These are phyloP conservation scores for Micronycteris hirsuta DNA, from an alignment of 2,113 vertebrate species.

Conservation along the genomic window DNA sequence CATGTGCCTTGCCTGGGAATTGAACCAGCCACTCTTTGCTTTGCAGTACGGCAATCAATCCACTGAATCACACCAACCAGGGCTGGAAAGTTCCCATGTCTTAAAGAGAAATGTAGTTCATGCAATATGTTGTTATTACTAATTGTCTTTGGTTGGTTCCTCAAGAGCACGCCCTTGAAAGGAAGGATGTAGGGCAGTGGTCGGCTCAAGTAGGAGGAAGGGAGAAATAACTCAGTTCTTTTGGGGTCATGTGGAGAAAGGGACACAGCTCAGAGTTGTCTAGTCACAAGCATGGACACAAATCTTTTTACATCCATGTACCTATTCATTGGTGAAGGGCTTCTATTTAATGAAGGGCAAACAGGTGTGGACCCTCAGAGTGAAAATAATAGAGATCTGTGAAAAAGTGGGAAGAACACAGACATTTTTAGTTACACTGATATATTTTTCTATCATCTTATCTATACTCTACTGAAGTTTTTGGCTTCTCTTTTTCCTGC, in stretches of 20 bases:
- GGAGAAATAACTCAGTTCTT: too few relatives aligned
- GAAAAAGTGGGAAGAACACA: not conserved
- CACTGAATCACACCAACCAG: too few relatives aligned
- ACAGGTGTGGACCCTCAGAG: accelerated
- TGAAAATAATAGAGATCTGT: too few relatives aligned
- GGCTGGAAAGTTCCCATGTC: too few relatives aligned
- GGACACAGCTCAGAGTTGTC: not conserved
- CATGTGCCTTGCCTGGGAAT: too few relatives aligned
- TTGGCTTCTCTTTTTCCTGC: not conserved
- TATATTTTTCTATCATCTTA: not conserved
- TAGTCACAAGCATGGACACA: accelerated
- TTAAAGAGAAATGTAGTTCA: not conserved
- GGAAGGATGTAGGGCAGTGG: accelerated
- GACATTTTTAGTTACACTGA: not conserved
- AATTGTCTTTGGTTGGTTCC: not conserved
- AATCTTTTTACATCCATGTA: accelerated
- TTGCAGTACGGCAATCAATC: too few relatives aligned
- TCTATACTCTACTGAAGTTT: not conserved
- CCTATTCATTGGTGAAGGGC: not conserved
- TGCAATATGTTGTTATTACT: not conserved
- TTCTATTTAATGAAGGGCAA: not conserved
- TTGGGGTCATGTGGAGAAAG: not conserved
- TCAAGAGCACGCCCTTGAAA: not conserved
- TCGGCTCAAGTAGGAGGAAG: too few relatives aligned
- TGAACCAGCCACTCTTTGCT: too few relatives aligned